Conservation (phyloP, 2,113 vertebrate genomes). For the Ailurus styani region DNA sequence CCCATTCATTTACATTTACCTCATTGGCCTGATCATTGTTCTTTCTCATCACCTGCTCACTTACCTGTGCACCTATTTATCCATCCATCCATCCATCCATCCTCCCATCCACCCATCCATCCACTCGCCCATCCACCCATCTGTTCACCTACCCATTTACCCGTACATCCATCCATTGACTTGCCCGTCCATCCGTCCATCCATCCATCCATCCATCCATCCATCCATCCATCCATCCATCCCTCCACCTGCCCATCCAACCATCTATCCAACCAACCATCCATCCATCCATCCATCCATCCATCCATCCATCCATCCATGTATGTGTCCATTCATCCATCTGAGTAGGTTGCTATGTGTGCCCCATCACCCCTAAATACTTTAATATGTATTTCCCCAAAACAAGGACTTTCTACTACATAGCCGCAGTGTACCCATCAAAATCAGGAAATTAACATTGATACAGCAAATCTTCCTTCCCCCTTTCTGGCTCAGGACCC, state of each 20-base stretch:
- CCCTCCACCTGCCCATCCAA: background rate
- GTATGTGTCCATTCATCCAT: no score
- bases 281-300: rapidly evolving
- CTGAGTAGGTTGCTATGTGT: background rate
- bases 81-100: background rate
- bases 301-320: no score
- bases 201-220: rapidly evolving
- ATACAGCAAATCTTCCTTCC: rapidly evolving
- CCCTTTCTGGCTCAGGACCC: background rate
- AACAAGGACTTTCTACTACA: background rate
- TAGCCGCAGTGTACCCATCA: no score
- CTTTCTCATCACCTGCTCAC: background rate
- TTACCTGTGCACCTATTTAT: background rate
- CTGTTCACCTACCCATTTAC: rapidly evolving
- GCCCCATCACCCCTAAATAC: background rate
- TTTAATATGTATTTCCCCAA: background rate
- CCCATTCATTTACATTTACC: background rate
- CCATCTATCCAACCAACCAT: background rate
- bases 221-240: rapidly evolving
- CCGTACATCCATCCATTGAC: background rate
- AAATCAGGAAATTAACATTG: background rate
- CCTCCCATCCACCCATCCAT: rapidly evolving
- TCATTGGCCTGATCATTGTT: background rate
- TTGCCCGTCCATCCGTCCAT: rapidly evolving
- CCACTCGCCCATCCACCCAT: rapidly evolving